Percentiles rank a stretch among this genome's conserved stretches.
phyloP scores from a whole-genome alignment of 2,888 invertebrate genomes.

The Agrotis segetum region DNA sequence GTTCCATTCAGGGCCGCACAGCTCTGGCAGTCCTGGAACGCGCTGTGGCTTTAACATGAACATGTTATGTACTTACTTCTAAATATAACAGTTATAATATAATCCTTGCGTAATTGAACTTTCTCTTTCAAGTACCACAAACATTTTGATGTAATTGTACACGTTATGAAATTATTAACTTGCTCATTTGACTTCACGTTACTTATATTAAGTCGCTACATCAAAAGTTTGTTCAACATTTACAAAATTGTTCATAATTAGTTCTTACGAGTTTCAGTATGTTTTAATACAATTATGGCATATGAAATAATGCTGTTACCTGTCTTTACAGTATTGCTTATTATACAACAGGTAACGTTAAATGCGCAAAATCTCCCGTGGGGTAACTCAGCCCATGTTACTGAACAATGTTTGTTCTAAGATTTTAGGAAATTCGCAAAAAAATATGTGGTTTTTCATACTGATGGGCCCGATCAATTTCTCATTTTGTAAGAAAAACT shows the following conservation, averaged over 20 bases:
- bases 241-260: slow-evolving; percentile 4
- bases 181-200: slow-evolving; percentile 14
- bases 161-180: slow-evolving; percentile 25
- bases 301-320: not conserved
- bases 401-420: too few relatives aligned
- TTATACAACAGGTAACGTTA: too few relatives aligned
- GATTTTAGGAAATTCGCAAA: too few relatives aligned
- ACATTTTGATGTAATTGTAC: slow-evolving; percentile 5
- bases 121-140: slow-evolving; percentile 22
- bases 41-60: not conserved
- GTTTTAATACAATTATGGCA: not conserved
- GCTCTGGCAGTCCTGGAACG: too few relatives aligned
- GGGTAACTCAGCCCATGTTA: too few relatives aligned
- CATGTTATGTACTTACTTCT: not conserved
- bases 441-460: too few relatives aligned
- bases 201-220: slow-evolving; percentile 24
- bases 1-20: too few relatives aligned
- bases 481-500: too few relatives aligned
- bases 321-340: not conserved
- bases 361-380: too few relatives aligned
- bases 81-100: slow-evolving; percentile 10
- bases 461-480: too few relatives aligned
- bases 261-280: not conserved
- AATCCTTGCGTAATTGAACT: slow-evolving; percentile 40
- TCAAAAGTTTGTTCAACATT: slow-evolving; percentile 19